Percentiles rank a stretch among this genome's conserved stretches.
Conservation (phyloP, 2,113 vertebrate genomes). For the Xenopus tropicalis region UCB_Xtro_10.0 CM004446.2:36814501-36815000, state of each 20-base stretch:
- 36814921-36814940: constrained; percentile 70
- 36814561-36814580: not conserved
- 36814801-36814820: not conserved
- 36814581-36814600: constrained; percentile 7
- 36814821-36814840: not conserved
- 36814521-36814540: not conserved
- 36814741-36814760: not conserved
- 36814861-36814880: constrained; percentile 74
- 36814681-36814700: not conserved
- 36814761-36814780: not conserved
- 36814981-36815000: constrained; percentile 86
- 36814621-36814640: not conserved
- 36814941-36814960: constrained; percentile 68
- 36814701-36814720: constrained; percentile 18
- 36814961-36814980: constrained; percentile 87
- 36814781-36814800: constrained; percentile 5
- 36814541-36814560: not conserved
- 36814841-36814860: constrained; percentile 62
- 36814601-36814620: not conserved
- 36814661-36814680: not conserved
- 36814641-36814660: no score
- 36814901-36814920: constrained; percentile 76
- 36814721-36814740: constrained; percentile 22
- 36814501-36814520: not conserved
- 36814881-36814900: constrained; percentile 79